Conservation (phyloP, 2,888 invertebrate species). For the Caenorhabditis plicata region DNA sequence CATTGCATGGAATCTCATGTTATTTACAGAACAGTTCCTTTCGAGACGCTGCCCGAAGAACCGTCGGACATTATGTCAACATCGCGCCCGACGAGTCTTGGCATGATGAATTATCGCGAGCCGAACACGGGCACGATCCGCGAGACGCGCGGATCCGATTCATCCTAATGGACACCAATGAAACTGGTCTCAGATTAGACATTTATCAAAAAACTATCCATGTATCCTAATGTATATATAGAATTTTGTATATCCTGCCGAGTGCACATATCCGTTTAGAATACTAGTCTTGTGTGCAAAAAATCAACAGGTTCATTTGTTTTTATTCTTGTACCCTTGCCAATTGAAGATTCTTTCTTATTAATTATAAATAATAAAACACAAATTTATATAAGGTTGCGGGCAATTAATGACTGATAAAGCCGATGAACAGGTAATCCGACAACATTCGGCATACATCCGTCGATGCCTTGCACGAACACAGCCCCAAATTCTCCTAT, state of each 20-base stretch:
- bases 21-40: constrained; percentile 30
- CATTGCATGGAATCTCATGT: background rate
- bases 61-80: constrained; percentile 23
- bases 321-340: background rate
- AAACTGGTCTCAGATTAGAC: no score
- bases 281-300: background rate
- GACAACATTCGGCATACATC: constrained; percentile 84
- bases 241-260: no score
- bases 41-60: constrained; percentile 48
- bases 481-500: constrained; percentile 83
- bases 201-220: no score
- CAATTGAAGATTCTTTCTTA: background rate
- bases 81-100: constrained; percentile 37
- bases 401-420: constrained; percentile 18
- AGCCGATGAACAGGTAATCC: constrained; percentile 76
- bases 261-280: no score
- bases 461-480: constrained; percentile 79
- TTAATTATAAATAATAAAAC: background rate
- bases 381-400: constrained; percentile 15
- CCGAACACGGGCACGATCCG: constrained; percentile 47
- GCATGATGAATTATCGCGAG: constrained; percentile 50
- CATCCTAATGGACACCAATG: constrained; percentile 27
- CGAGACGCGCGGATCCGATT: constrained; percentile 51
- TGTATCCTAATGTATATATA: no score
- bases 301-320: background rate